Conservation (phyloP, 1,140 invertebrate genomes). For the Drosophila ambigua region DNA sequence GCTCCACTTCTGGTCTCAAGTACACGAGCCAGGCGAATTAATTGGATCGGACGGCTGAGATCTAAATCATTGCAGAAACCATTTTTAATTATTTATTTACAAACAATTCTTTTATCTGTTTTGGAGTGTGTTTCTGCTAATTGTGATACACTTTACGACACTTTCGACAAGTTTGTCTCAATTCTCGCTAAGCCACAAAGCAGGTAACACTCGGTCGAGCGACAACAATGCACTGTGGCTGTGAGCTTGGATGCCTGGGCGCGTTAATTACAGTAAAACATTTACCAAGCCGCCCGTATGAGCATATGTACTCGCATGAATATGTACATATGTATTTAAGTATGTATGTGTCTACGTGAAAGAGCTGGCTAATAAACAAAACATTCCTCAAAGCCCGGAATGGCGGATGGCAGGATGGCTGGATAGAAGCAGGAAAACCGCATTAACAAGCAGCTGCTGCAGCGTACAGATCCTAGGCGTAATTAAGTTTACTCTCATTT, state of each 20-base stretch:
- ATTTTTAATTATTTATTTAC: no score
- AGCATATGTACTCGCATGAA: neutral
- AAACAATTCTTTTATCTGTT: neutral
- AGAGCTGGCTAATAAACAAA: constrained; percentile 50
- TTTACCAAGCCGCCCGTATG: constrained; percentile 46
- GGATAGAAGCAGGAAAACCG: constrained; percentile 41
- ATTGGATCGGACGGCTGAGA: no score
- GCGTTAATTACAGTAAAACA: constrained; percentile 68
- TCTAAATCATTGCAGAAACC: no score
- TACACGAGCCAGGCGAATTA: no score
- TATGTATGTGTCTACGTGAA: constrained; percentile 4
- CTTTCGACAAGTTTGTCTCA: neutral
- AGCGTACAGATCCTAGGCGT: constrained; percentile 48
- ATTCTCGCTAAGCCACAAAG: constrained; percentile 22
- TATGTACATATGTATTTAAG: no score
- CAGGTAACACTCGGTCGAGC: constrained; percentile 19
- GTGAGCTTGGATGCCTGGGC: constrained; percentile 18
- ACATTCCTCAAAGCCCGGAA: constrained; percentile 7
- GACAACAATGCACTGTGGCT: constrained; percentile 10
- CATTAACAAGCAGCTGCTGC: constrained; percentile 54
- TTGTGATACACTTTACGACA: constrained; percentile 1
- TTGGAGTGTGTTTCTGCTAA: neutral
- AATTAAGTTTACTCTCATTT: constrained; percentile 69
- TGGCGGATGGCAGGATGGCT: neutral
- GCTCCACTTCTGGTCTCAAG: neutral